Conservation (phyloP, 1,140 invertebrate genomes). For the Asobara japonica region DNA sequence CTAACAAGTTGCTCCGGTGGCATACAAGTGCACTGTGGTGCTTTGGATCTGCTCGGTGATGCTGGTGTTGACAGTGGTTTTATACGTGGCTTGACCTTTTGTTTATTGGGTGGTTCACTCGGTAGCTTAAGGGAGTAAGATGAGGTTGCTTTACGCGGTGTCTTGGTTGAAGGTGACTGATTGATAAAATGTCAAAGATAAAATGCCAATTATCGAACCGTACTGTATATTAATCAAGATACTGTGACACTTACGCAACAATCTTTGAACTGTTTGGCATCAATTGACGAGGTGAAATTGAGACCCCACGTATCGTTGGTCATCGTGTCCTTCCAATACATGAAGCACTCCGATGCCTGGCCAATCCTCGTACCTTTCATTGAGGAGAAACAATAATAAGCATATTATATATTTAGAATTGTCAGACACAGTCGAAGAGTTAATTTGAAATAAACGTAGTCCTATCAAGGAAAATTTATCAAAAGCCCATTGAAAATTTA, state of each 20-base stretch:
- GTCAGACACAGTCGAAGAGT: no score
- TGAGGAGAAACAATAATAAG: neutral
- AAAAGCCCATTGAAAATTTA: no score
- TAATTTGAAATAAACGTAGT: no score
- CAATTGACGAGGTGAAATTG: conserved; percentile 96
- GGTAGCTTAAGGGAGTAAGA: conserved; percentile 91
- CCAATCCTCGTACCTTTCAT: conserved; percentile 90
- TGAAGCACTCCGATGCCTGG: conserved; percentile 97
- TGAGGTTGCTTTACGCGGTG: conserved; percentile 95
- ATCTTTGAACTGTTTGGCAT: conserved; percentile 96
- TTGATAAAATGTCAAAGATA: conserved; percentile 48
- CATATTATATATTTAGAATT: neutral
- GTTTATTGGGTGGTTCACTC: conserved; percentile 83
- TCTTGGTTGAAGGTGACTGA: conserved; percentile 97
- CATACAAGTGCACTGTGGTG: conserved; percentile 95
- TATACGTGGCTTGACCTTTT: conserved; percentile 82
- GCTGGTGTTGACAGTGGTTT: conserved; percentile 94
- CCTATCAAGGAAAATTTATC: no score
- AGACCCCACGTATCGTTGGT: conserved; percentile 98
- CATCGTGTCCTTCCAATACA: conserved; percentile 97
- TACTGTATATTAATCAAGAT: conserved; percentile 1
- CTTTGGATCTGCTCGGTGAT: conserved; percentile 87
- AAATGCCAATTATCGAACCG: conserved; percentile 23
- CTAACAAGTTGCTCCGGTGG: conserved; percentile 90
- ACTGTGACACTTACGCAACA: conserved; percentile 92